Percentiles rank a stretch among this genome's conserved stretches.
Conservation (phyloP, 2,113 vertebrate species). For the Elgaria multicarinata region DNA sequence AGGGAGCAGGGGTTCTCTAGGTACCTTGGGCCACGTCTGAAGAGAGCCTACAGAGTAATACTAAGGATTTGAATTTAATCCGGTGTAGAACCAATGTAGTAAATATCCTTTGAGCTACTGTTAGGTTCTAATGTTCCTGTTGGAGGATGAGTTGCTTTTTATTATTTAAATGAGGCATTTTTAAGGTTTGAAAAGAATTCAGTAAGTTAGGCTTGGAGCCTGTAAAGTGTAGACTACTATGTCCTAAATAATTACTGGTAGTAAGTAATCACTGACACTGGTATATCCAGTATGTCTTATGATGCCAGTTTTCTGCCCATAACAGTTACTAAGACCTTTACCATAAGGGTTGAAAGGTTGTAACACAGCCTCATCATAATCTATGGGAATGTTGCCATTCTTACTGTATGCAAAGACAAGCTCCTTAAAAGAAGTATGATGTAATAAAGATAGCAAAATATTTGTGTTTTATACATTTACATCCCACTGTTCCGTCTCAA, state of each 20-base stretch:
- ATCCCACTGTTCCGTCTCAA: neutral
- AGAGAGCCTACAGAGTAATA: neutral
- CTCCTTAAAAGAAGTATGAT: neutral
- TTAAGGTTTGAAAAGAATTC: neutral
- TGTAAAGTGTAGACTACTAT: neutral
- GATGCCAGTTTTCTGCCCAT: neutral
- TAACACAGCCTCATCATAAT: neutral
- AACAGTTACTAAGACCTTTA: neutral
- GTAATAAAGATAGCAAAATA: neutral
- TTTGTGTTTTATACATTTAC: neutral
- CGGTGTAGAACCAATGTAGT: neutral
- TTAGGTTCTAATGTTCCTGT: neutral
- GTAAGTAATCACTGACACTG: too few relatives aligned
- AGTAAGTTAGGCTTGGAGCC: neutral
- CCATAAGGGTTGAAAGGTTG: neutral
- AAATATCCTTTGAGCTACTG: neutral
- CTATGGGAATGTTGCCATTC: neutral
- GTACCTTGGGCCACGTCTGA: neutral
- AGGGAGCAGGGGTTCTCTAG: neutral
- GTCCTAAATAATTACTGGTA: neutral
- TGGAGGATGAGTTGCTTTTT: neutral
- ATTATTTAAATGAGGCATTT: constrained; percentile 13
- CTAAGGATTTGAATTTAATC: neutral
- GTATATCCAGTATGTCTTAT: neutral
- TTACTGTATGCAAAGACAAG: constrained; percentile 8